Evolutionary conservation across 2,888 invertebrate genomes (phyloP), one percentile per base, ranked within the genome.

Genomic region (Biston betularia): DNA sequence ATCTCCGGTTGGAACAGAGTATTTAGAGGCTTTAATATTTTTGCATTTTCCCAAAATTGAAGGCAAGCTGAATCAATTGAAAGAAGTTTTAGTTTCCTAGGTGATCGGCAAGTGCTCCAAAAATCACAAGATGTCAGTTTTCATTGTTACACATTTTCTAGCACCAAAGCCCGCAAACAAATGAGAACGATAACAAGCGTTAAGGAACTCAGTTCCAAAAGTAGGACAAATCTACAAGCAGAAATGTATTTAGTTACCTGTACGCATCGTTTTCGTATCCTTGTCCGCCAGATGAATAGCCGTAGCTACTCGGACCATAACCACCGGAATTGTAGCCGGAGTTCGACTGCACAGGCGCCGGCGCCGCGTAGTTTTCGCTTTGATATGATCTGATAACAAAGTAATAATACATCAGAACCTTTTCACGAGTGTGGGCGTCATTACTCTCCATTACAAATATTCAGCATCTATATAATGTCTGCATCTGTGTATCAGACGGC

Each of bases 401-500:
- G 44, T 24, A 52, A 2, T 42, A 10, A 6, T 4, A 8, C 4
- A 52, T 14, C 11, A 44, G 9, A 12, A 1, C 7, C 38, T 38
- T 38, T 7, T 10, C 38, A 53, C 50, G 59, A 1, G 44, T 24
- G 10, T 14, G 14, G 14, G 1, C 6, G 5, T 48, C 12, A n/a
- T 15, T 1, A 40, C 10, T 34, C 24, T 44, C 7, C 40, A 24
- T 34, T 53, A 9, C 9, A 11, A 14, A 50, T 48, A 72, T 65
- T 91, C 91, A 91, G 90, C 79, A 81, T 81, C 74, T 77, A 80
- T 75, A 76, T 59, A 83, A 75, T 58, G 10, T 92, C 92, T 89
- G 90, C 92, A 92, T 87, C 68, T 92, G 72, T 88, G 90, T 92
- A 73, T 92, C 84, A 90, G 92, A 92, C 90, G 92, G 92, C 92